These are phyloP conservation scores for Dendrolimus punctatus DNA, from an alignment of 1,140 invertebrate genomes.

Conservation along the genomic window DNA sequence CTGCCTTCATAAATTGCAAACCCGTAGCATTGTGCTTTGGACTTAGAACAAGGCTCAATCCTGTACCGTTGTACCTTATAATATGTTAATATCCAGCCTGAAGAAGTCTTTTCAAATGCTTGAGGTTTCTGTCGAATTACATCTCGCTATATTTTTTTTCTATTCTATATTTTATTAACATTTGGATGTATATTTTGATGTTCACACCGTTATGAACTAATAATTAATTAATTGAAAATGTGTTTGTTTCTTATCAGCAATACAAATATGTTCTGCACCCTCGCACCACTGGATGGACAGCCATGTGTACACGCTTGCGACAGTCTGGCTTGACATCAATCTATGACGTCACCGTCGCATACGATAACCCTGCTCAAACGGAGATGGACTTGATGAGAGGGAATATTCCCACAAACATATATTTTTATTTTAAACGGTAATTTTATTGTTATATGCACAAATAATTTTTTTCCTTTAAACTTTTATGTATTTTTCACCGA, in stretches of 20 bases:
- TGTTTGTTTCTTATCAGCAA: slow-evolving; percentile 36
- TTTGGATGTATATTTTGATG: too few relatives aligned
- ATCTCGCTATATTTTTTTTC: too few relatives aligned
- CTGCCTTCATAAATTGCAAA: too few relatives aligned
- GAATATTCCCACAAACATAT: slow-evolving; percentile 80
- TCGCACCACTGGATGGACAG: slow-evolving; percentile 88
- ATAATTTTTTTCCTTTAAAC: background rate
- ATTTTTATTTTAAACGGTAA: slow-evolving; percentile 83
- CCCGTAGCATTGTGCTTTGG: too few relatives aligned
- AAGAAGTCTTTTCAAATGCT: too few relatives aligned
- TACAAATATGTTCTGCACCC: slow-evolving; percentile 89
- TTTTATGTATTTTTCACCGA: too few relatives aligned
- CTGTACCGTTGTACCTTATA: too few relatives aligned
- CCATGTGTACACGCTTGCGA: slow-evolving; percentile 78
- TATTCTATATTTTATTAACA: too few relatives aligned
- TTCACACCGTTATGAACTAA: too few relatives aligned
- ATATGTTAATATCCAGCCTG: too few relatives aligned
- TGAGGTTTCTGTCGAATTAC: too few relatives aligned
- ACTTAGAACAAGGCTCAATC: too few relatives aligned
- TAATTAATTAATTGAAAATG: background rate
- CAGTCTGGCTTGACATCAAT: slow-evolving; percentile 78
- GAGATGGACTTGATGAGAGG: slow-evolving; percentile 79
- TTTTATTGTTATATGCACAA: background rate
- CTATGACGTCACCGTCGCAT: slow-evolving; percentile 86
- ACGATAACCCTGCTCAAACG: slow-evolving; percentile 78